Evolutionary conservation across 2,888 invertebrate species (phyloP), one percentile per base, ranked within the genome.

Genomic region (Cephus rjabovi): DNA sequence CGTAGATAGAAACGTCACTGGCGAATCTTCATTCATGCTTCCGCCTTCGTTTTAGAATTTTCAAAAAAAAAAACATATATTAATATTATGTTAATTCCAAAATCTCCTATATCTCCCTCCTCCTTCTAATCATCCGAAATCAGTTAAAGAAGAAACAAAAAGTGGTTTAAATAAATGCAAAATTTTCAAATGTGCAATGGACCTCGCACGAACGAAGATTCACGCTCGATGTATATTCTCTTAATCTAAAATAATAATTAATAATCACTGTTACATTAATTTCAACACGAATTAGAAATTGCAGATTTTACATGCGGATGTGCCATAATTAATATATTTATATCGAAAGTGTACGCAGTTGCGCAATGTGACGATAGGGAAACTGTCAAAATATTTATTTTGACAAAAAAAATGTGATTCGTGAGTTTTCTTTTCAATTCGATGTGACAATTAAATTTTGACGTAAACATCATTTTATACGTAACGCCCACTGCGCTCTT

Each of bases 351-450:
- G 56, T 56, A 56, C 0, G 56, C 56, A 23, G 23, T 23, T 2
- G 56, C 23, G 23, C 56, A 23, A 15, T 23, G 56, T 2, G 56
- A 23, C 56, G 23, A 56, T 6, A 9, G 23, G 9, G 56, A 56
- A 56, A 2, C 56, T 23, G 23, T 56, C 23, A 2, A 23, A 23
- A 23, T 56, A 23, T 56, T 56, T 23, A 56, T 56, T 56, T 23
- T 23, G 56, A 15, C 0, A 56, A 56, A 12, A 6, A 40, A 40
- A 40, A 40, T 15, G 40, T 15, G 40, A 79, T 78, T 82, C 77
- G 35, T 35, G 12, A 12, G 0, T 79, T 77, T 80, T 79, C 23
- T 56, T 6, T 40, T 0, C 30, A 37, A 37, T 56, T 56, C 56
- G 23, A 23, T 9, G 2, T 23, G 56, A 56, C 9, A 56, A 56